Evolutionary conservation across 2,797 vertebrate genomes (phyloP), one percentile per base, ranked within the genome.

Genomic region (Eutrigla gurnardus): DNA sequence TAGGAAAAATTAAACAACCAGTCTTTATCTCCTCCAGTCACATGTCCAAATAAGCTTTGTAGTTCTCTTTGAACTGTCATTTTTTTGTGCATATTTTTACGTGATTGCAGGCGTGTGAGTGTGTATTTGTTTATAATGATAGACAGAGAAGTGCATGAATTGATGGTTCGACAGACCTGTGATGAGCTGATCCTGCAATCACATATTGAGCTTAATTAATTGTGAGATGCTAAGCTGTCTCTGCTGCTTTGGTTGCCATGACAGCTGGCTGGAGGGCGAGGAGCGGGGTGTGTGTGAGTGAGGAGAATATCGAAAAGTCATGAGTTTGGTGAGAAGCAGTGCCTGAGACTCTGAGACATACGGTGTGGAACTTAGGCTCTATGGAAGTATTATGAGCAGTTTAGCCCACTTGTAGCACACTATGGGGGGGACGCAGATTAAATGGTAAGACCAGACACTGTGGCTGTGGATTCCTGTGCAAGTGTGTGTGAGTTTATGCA

Each of bases 401-500:
- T 65, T 65, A 42, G 47, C 25, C 32, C 13, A 59, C 45, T 67
- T 67, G 42, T 73, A 70, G 58, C 36, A 37, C 35, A 59, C 39
- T 12, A 94, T 94, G 93, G 92, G 92, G 55, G 91, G 81, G 60
- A 73, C 57, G 0, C 92, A 88, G 83, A 81, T 93, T 11, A 94
- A 94, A 92, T 93, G 92, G 92, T 94, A 92, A 90, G 92, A 68
- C 13, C 17, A 68, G 18, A 60, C 25, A 15, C 13, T 63, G 6
- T 40, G 43, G 12, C 14, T 80, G 57, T 72, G 6, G 11, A 43
- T 69, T 37, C 17, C 6, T 74, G 14, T 65, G n/a, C 10, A 33
- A 7, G 40, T 49, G 40, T 57, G 35, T 80, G 37, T 67, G 54
- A 42, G 9, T 65, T 61, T 43, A 18, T 69, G 18, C 7, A 17